These are phyloP conservation scores for Ardeotis arabs DNA, from an alignment of 2,113 vertebrate genomes.

Conservation along the genomic window DNA sequence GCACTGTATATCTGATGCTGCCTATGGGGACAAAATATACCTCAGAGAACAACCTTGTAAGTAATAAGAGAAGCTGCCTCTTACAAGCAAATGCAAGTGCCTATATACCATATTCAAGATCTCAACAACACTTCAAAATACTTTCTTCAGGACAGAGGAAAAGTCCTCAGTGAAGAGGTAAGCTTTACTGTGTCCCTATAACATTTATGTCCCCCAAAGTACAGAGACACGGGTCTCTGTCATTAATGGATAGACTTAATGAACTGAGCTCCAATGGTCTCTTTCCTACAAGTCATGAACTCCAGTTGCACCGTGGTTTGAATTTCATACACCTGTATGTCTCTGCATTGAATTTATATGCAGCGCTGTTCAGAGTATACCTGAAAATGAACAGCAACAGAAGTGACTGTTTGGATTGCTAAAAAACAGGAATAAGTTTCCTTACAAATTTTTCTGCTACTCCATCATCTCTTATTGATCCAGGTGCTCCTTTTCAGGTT, in stretches of 20 bases:
- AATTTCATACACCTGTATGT: not conserved
- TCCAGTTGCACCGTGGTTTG: not conserved
- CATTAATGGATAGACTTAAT: not conserved
- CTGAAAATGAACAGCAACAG: not conserved
- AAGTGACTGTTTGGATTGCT: not conserved
- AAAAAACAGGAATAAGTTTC: not conserved
- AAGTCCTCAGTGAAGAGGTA: not conserved
- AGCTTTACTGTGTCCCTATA: not conserved
- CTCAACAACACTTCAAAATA: constrained; percentile 1
- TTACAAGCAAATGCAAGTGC: not conserved
- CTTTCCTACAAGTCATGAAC: not conserved
- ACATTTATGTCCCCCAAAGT: not conserved
- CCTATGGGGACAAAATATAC: not conserved
- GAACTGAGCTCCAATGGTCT: not conserved
- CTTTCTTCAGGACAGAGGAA: not conserved
- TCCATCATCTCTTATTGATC: not conserved
- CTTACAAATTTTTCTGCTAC: not conserved
- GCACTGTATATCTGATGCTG: not conserved
- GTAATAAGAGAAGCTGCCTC: not conserved
- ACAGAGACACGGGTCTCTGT: accelerated
- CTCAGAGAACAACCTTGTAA: not conserved
- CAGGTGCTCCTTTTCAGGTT: not conserved
- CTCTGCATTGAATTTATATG: not conserved
- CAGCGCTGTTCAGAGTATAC: not conserved
- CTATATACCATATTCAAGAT: not conserved